These are phyloP conservation scores for Rafetus swinhoei DNA, from an alignment of 2,113 vertebrate genomes.

Conservation along the genomic window DNA sequence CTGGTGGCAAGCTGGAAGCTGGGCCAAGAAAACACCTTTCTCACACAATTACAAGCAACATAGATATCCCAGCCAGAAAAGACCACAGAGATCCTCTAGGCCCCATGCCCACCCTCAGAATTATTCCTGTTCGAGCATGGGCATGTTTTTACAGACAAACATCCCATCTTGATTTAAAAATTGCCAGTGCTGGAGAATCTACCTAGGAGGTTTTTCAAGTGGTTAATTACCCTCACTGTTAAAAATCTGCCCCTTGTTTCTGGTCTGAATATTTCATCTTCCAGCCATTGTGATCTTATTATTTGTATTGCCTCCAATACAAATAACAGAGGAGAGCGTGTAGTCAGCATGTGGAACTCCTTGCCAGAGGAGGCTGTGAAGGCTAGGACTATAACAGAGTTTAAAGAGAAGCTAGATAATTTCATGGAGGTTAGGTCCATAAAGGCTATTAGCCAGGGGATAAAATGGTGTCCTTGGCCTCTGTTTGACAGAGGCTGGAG, in stretches of 20 bases:
- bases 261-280: neutral
- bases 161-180: neutral
- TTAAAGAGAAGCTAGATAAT: too few species aligned
- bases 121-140: conserved; percentile 6
- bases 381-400: too few species aligned
- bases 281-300: neutral
- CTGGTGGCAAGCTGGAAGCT: neutral
- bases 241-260: neutral
- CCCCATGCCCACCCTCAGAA: neutral
- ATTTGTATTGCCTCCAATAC: neutral
- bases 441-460: too few species aligned
- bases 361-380: too few species aligned
- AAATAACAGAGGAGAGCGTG: too few species aligned
- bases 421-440: too few species aligned
- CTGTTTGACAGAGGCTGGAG: too few species aligned
- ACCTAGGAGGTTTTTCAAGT: neutral
- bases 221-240: neutral
- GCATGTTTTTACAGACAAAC: neutral
- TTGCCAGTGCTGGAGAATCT: neutral
- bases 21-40: conserved; percentile 21
- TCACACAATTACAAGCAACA: neutral
- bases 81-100: neutral
- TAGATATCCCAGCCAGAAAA: neutral
- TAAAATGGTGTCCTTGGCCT: too few species aligned
- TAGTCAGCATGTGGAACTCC: too few species aligned